Conservation (phyloP, 2,113 vertebrate species). For the Ploceus nigricollis region DNA sequence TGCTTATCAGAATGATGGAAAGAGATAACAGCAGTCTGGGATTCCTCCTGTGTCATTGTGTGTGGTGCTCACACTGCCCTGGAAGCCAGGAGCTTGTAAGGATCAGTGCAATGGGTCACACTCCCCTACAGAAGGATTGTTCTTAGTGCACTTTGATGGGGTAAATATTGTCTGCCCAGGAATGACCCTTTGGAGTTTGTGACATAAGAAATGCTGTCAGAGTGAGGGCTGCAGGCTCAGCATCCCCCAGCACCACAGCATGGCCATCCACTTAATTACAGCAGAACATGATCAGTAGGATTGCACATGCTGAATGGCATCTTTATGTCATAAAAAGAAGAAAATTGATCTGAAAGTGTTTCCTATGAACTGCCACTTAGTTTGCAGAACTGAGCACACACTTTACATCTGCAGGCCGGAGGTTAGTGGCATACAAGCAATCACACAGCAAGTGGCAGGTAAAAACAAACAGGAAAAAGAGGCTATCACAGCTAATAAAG, state of each 20-base stretch:
- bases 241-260: neutral
- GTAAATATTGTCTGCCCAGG: neutral
- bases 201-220: neutral
- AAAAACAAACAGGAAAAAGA: neutral
- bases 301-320: fast-evolving
- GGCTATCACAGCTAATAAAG: neutral
- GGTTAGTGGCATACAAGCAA: neutral
- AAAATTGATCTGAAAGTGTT: neutral
- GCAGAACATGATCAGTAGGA: neutral
- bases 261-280: neutral
- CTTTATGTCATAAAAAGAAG: neutral
- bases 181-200: neutral
- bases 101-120: neutral
- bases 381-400: neutral
- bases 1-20: neutral
- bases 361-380: neutral
- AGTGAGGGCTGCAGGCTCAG: neutral
- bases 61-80: neutral
- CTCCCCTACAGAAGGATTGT: neutral
- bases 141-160: neutral
- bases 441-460: neutral
- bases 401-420: neutral
- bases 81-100: neutral
- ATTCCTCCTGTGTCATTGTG: neutral
- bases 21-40: neutral